Evolutionary conservation across 2,797 vertebrate genomes (phyloP), one percentile per base, ranked within the genome.

Genomic region (Tadarida brasiliensis): DNA sequence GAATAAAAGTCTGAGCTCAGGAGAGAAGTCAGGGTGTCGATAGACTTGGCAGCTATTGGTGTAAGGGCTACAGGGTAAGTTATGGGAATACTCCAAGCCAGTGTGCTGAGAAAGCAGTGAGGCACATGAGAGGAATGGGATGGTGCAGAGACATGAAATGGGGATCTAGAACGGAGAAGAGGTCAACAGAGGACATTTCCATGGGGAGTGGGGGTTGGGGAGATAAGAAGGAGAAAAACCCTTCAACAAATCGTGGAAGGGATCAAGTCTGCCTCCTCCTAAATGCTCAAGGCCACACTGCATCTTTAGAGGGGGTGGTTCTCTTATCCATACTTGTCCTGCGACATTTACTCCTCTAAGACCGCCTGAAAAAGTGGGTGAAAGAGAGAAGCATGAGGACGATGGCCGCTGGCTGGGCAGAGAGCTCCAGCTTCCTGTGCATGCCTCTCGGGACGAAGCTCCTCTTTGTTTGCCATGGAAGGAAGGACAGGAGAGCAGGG

Each of bases 1-100:
- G 76, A 92, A 59, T 20, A 67, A 88, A 78, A 77, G 14, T 22
- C 30, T 19, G 57, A 59, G 59, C 54, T 94, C 77, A n/a, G 39
- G 33, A 84, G 47, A 56, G 65, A 82, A 63, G 28, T 28, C 9
- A 14, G 12, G 14, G 11, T 28, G 11, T 35, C 59, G 56, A 19
- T 6, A 51, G 17, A 74, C n/a, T 35, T 14, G 20, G 17, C 5
- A 33, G 24, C 33, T 47, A 3, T 78, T 9, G 2, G 12, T 22
- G 2, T 7, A 11, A 54, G 71, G 57, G 33, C 44, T n/a, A 2
- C 6, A 49, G 71, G 20, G 15, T 12, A 73, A 61, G 61, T 76
- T 19, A 11, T 0, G 20, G 67, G 30, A 11, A 22, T 1, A 17
- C 19, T 2, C 5, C 49, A 22, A 81, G 22, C 28, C 24, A 17